Evolutionary conservation across 1,140 invertebrate species (phyloP).

Genomic region (Diplogasteroides magnus): DNA sequence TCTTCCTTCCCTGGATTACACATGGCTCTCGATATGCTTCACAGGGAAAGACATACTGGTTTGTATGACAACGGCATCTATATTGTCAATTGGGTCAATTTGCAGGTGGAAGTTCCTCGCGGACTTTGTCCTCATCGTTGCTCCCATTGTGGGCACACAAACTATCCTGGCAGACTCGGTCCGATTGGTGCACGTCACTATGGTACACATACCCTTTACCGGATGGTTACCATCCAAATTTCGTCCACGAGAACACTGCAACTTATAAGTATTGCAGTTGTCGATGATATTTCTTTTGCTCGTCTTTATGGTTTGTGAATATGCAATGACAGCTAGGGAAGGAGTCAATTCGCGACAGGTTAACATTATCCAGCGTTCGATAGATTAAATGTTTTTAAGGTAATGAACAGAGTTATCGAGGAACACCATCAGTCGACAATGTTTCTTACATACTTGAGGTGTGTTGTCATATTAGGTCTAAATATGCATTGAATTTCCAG

Average conservation of each 20-base stretch:
- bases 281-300: not conserved
- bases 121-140: conserved; percentile 21
- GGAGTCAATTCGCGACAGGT: not conserved
- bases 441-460: conserved; percentile 33
- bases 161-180: conserved; percentile 15
- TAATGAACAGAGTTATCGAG: conserved; percentile 28
- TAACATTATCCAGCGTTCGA: conserved; percentile 15
- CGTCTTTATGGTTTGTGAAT: not conserved
- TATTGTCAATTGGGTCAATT: too few species aligned
- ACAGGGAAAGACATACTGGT: not conserved
- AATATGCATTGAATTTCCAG: too few species aligned
- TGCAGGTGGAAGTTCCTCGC: conserved; percentile 29
- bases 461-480: conserved; percentile 10
- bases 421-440: conserved; percentile 29
- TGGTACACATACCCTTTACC: too few species aligned
- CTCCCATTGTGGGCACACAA: conserved; percentile 17
- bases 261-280: not conserved
- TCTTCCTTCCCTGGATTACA: conserved; percentile 32
- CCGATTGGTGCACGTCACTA: not conserved
- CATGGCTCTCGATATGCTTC: conserved; percentile 2
- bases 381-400: conserved; percentile 10
- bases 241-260: too few species aligned
- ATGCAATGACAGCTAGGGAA: not conserved
- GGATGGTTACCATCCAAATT: too few species aligned
- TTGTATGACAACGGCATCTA: too few species aligned